Evolutionary conservation across 2,113 vertebrate genomes (phyloP).

Genomic region (Tupaia tana): DNA sequence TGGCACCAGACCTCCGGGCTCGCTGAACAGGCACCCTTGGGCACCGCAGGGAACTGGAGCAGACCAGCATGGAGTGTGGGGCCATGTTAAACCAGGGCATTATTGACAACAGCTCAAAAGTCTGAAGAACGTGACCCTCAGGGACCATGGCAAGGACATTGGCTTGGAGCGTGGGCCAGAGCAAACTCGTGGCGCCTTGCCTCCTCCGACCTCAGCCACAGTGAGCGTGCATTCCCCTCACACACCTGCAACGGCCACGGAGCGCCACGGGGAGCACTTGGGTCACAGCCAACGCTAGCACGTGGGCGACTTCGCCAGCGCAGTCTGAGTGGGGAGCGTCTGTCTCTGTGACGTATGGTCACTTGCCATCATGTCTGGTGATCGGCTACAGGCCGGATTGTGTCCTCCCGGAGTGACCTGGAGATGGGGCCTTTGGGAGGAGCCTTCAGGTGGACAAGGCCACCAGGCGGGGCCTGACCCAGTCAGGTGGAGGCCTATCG

Average conservation of each 20-base stretch:
- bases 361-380: neutral
- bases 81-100: neutral
- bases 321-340: no score
- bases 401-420: no score
- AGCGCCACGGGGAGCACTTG: fast-evolving
- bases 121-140: fast-evolving
- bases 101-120: neutral
- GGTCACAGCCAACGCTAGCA: neutral
- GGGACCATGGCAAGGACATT: fast-evolving
- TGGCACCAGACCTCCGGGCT: no score
- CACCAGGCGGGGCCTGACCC: neutral
- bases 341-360: neutral
- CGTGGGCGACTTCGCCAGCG: fast-evolving
- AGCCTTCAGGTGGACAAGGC: fast-evolving
- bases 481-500: fast-evolving
- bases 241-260: fast-evolving
- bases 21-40: no score
- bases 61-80: no score
- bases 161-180: neutral
- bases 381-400: neutral
- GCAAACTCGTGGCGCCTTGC: no score
- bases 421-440: neutral
- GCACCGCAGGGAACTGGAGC: no score
- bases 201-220: no score
- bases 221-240: no score